Evolutionary conservation across 2,888 invertebrate genomes (phyloP), one percentile per base, ranked within the genome.

Genomic region (Drosophila antonietae): DNA sequence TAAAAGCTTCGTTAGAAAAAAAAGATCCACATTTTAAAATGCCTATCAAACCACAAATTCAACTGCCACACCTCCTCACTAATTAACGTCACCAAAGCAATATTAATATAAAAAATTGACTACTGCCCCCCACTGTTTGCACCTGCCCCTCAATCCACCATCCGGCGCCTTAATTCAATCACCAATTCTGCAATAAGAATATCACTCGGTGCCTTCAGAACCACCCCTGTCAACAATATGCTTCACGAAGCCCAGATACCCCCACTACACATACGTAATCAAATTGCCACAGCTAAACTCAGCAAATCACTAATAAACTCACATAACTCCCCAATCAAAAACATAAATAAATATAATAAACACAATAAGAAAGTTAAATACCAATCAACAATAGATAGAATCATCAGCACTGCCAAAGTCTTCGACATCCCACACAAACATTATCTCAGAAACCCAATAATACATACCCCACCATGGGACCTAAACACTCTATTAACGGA

Each of bases 221-320:
- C 43, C n/a, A 43, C 18, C 3, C n/a, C 43, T 43, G 43, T 43
- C 18, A 43, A 43, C 43, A 43, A 43, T 43, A 18, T 43, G 43
- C 43, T 18, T 8, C 9, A 43, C 18, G 18, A 43, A 43, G 18
- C 43, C n/a, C 43, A 43, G 18, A 18, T 43, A 43, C 18, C 18
- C 39, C 41, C 41, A 2, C 39, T 39, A n/a, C 41, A 41, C n/a
- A 41, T 41, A 41, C 41, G n/a, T 9, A 41, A n/a, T 41, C n/a
- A 41, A 41, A 41, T 41, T n/a, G 41, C n/a, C n/a, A 41, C 41
- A 41, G n/a, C 41, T n/a, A 41, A n/a, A 41, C 43, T 18, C 43
- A 18, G 43, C 18, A 43, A 43, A 43, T 43, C 43, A 18, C 43
- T 43, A n/a, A 3, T 43, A 43, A 43, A 43, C 43, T n/a, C 43